Conservation (phyloP, 2,113 vertebrate genomes). For the Epinephelus cyanopodus region DNA sequence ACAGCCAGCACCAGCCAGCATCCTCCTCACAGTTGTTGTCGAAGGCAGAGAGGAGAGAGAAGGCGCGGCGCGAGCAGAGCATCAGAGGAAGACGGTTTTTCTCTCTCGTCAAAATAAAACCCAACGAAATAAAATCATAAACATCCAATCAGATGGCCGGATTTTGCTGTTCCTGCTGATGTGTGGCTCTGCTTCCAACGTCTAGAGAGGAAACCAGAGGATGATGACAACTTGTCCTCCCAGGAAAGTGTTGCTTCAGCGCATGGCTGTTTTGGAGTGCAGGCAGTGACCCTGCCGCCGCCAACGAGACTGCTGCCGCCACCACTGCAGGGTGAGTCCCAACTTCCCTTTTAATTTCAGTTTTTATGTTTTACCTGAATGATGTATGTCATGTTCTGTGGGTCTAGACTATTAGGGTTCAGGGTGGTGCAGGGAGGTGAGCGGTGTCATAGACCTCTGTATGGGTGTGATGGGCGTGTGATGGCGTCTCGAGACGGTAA, state of each 20-base stretch:
- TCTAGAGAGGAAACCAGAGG: slow-evolving; percentile 17
- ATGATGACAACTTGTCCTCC: slow-evolving; percentile 53
- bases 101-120: slow-evolving; percentile 42
- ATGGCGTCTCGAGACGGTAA: slow-evolving; percentile 32
- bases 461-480: slow-evolving; percentile 15
- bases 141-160: neutral
- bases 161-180: slow-evolving; percentile 6
- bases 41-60: slow-evolving; percentile 52
- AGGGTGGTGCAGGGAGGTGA: slow-evolving; percentile 9
- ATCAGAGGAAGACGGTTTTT: slow-evolving; percentile 17
- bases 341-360: slow-evolving; percentile 16
- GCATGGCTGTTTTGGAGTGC: slow-evolving; percentile 23
- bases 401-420: slow-evolving; percentile 12
- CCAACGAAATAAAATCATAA: neutral
- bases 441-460: slow-evolving; percentile 14
- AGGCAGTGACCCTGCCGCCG: slow-evolving; percentile 32
- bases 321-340: slow-evolving; percentile 58
- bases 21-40: slow-evolving; percentile 60
- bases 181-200: neutral
- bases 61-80: slow-evolving; percentile 47
- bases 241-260: slow-evolving; percentile 53
- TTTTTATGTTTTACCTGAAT: neutral
- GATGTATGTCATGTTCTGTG: neutral
- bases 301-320: neutral
- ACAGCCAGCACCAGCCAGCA: slow-evolving; percentile 68